Percentiles rank a stretch among this genome's conserved stretches.
These are phyloP conservation scores for Saccostrea cuccullata DNA, from an alignment of 1,140 invertebrate species.

Conservation along the genomic window DNA sequence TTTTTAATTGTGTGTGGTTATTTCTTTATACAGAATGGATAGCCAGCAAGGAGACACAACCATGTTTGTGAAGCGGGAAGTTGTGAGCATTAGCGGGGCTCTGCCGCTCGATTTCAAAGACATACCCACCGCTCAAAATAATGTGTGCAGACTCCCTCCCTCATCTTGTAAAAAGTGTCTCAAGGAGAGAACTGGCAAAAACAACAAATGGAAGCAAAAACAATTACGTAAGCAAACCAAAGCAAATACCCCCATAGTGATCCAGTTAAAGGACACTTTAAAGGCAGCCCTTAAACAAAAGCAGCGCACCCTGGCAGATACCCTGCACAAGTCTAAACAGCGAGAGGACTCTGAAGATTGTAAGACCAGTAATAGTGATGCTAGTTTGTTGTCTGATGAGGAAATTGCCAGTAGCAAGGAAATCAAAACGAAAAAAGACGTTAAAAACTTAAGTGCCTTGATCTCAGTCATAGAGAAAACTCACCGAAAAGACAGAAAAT, in stretches of 20 bases:
- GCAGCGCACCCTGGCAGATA: slow-evolving; percentile 65
- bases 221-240: slow-evolving; percentile 65
- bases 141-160: neutral
- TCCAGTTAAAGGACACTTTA: slow-evolving; percentile 73
- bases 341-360: slow-evolving; percentile 42
- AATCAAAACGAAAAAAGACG: slow-evolving; percentile 61
- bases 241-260: slow-evolving; percentile 74
- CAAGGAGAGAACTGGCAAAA: slow-evolving; percentile 65
- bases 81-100: slow-evolving; percentile 63
- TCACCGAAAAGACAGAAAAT: slow-evolving; percentile 67
- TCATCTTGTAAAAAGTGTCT: slow-evolving; percentile 73
- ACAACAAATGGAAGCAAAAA: slow-evolving; percentile 63
- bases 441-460: slow-evolving; percentile 75
- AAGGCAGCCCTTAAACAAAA: slow-evolving; percentile 67
- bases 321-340: slow-evolving; percentile 57
- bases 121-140: slow-evolving; percentile 44
- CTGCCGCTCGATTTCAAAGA: slow-evolving; percentile 42
- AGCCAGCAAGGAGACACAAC: slow-evolving; percentile 21
- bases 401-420: slow-evolving; percentile 50
- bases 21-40: slow-evolving; percentile 30
- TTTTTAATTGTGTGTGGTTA: neutral
- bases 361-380: slow-evolving; percentile 36
- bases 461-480: slow-evolving; percentile 75
- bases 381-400: slow-evolving; percentile 30
- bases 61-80: slow-evolving; percentile 63